Base-by-base conservation (phyloP, 2,888 invertebrate genomes). In the Podotricha telesiphe region DNA sequence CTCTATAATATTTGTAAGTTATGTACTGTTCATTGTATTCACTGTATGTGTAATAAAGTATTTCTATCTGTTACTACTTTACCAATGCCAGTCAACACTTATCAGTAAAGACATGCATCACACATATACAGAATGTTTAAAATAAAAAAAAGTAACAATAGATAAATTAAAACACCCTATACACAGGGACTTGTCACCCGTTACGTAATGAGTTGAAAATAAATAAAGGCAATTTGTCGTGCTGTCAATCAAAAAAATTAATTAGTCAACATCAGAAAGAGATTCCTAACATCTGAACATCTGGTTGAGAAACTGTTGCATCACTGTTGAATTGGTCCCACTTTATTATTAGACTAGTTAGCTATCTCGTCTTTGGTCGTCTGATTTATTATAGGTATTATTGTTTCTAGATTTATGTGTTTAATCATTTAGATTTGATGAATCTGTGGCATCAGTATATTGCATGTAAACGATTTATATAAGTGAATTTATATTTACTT, bases 171-270 rank as follows among this genome's bases (percentile, higher is more conserved):
- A 59, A 59, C 64, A 11, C 17, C 28, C 45, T 34, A 6, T 55
- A 55, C 11, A 55, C 6, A 34, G 10, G 22, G 17, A 59, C 51
- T 67, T 34, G 63, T 34, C 63, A 51, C 19, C 5, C 47, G 56
- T 65, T 71, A 22, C 51, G 71, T 20, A 68, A 68, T 58, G 19
- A 34, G 20, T 42, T 19, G 17, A 53, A 62, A 53, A 67, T 47
- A 53, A 51, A 66, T 34, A 48, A 47, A 64, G 47, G 11, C 40
- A 51, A 65, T 65, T 65, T 42, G 58, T 65, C 56, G 34, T 42
- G 11, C 22, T 62, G 67, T 70, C 70, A 70, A 70, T 68, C 68
- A 70, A 58, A 67, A 67, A 13, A 58, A 65, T 63, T 69, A 71
- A 69, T 69, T 72, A 65, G 61, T 56, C 22, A 42, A 42, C 55